Evolutionary conservation across 1,140 invertebrate genomes (phyloP).

Genomic region (Euglossa dilemma): DNA sequence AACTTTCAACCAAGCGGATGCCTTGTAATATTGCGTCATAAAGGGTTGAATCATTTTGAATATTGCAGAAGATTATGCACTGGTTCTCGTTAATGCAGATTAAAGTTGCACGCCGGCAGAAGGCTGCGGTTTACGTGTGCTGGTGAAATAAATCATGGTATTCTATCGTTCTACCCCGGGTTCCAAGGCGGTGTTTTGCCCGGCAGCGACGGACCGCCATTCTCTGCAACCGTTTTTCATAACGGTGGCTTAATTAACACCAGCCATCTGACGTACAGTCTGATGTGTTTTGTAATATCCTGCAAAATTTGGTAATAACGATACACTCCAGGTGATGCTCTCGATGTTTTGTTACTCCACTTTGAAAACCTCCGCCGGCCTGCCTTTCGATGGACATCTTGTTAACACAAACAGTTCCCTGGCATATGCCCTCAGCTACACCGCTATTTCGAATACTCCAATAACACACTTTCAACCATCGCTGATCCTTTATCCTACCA

Average conservation of each 20-base stretch:
- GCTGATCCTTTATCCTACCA: no score
- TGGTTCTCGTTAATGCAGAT: conserved; percentile 9
- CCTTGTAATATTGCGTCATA: not conserved
- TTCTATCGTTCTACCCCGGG: conserved; percentile 28
- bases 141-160: conserved; percentile 32
- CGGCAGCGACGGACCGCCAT: conserved; percentile 23
- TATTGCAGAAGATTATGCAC: conserved; percentile 5
- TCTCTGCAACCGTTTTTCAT: conserved; percentile 49
- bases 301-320: conserved; percentile 52
- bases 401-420: not conserved
- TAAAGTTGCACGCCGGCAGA: not conserved
- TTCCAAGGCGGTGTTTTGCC: conserved; percentile 25
- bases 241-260: conserved; percentile 57
- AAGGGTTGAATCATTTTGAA: conserved; percentile 1
- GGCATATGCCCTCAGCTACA: not conserved
- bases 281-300: conserved; percentile 57
- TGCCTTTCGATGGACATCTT: not conserved
- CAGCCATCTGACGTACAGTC: conserved; percentile 27
- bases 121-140: not conserved
- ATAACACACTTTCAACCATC: no score
- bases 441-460: no score
- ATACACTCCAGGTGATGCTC: conserved; percentile 42
- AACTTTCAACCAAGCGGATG: not conserved
- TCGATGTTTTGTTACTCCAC: conserved; percentile 3
- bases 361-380: not conserved